phyloP scores from a whole-genome alignment of 2,113 vertebrate genomes.

The Megalops atlanticus region DNA sequence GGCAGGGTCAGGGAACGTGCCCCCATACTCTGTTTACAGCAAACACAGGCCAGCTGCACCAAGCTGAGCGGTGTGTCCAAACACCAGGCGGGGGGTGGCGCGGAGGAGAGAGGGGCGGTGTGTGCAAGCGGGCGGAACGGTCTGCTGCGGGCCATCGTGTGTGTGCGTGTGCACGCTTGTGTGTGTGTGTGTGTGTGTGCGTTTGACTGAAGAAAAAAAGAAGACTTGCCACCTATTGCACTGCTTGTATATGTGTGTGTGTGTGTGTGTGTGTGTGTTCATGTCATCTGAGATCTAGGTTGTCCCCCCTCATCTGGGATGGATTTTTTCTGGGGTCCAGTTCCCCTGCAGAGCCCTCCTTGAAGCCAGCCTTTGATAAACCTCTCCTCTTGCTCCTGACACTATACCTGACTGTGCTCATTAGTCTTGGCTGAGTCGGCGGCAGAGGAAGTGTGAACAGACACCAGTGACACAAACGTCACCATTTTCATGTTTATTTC shows the following conservation, averaged over 20 bases:
- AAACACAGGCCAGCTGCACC: neutral
- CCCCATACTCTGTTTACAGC: conserved; percentile 1
- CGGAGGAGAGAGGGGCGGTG: neutral
- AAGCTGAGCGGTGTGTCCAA: neutral
- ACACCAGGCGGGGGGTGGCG: neutral
- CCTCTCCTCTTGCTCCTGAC: too few species aligned
- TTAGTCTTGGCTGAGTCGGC: too few species aligned
- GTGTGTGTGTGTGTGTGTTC: neutral
- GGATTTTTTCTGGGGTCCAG: too few species aligned
- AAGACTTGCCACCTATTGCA: neutral
- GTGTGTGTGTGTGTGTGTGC: neutral
- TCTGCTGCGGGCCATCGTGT: neutral
- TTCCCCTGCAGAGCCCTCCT: too few species aligned
- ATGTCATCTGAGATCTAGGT: too few species aligned
- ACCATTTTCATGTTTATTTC: too few species aligned
- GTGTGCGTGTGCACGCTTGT: neutral
- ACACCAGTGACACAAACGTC: too few species aligned
- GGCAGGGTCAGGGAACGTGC: neutral
- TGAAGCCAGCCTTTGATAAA: too few species aligned
- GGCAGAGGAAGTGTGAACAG: too few species aligned
- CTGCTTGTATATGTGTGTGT: neutral
- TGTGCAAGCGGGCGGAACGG: neutral
- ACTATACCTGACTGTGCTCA: too few species aligned
- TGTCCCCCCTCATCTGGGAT: too few species aligned
- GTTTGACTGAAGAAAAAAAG: too few species aligned